Evolutionary conservation across 2,888 invertebrate genomes (phyloP).

Genomic region (Papilio gigon): DNA sequence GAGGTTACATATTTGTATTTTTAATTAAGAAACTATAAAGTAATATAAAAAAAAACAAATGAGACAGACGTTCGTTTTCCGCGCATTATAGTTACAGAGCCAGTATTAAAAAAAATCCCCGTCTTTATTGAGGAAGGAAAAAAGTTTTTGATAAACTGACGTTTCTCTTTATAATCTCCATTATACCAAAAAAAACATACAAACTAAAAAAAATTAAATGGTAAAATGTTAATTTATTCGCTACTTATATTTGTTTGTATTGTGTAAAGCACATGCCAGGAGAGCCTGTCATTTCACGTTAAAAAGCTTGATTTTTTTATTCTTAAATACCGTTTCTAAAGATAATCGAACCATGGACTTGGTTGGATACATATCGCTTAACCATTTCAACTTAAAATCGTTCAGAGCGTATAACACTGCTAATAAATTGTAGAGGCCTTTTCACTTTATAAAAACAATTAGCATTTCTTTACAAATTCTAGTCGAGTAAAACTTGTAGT

Average conservation of each 20-base stretch:
- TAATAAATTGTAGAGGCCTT: constrained; percentile 1
- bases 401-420: background rate
- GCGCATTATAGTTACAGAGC: background rate
- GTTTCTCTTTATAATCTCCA: background rate
- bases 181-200: background rate
- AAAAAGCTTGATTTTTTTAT: background rate
- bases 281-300: background rate
- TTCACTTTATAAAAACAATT: background rate
- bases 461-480: background rate
- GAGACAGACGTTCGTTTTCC: background rate
- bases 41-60: background rate
- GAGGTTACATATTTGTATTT: no score
- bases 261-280: background rate
- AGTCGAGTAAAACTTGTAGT: background rate
- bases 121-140: background rate
- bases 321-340: background rate
- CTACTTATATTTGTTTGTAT: background rate
- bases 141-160: background rate
- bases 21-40: no score
- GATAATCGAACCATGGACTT: background rate
- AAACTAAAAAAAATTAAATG: background rate
- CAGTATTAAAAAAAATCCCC: background rate
- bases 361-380: background rate
- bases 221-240: background rate
- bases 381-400: constrained; percentile 13